Conservation (phyloP, 2,113 vertebrate genomes). For the Oreotrochilus melanogaster region DNA sequence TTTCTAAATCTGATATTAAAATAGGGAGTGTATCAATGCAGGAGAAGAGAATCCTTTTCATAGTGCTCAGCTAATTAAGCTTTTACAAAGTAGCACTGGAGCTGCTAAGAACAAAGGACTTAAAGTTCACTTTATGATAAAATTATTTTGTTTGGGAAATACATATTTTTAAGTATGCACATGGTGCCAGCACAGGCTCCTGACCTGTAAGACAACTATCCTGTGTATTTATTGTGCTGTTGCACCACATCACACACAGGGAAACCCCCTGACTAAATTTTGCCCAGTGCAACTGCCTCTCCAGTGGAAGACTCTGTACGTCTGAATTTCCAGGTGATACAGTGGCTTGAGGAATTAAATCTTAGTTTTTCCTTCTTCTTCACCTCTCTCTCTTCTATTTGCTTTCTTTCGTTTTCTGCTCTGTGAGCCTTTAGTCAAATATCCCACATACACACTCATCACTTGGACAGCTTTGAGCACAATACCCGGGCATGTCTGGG, state of each 20-base stretch:
- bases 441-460: constrained; percentile 36
- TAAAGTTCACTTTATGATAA: neutral
- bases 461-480: constrained; percentile 19
- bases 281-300: neutral
- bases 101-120: neutral
- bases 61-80: neutral
- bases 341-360: neutral
- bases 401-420: constrained; percentile 15
- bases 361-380: neutral
- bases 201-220: neutral
- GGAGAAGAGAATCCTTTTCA: neutral
- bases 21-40: neutral
- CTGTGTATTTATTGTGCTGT: neutral
- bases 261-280: neutral
- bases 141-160: neutral
- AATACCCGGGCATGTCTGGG: constrained; percentile 55
- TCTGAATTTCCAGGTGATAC: neutral
- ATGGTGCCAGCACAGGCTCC: neutral
- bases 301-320: neutral
- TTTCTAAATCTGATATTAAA: neutral
- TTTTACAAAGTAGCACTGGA: neutral
- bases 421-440: constrained; percentile 10
- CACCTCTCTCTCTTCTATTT: neutral
- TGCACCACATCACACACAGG: fast-evolving
- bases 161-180: fast-evolving